Evolutionary conservation across 2,888 invertebrate genomes (phyloP), one percentile per base, ranked within the genome.

Genomic region (Oxycera nigricornis): DNA sequence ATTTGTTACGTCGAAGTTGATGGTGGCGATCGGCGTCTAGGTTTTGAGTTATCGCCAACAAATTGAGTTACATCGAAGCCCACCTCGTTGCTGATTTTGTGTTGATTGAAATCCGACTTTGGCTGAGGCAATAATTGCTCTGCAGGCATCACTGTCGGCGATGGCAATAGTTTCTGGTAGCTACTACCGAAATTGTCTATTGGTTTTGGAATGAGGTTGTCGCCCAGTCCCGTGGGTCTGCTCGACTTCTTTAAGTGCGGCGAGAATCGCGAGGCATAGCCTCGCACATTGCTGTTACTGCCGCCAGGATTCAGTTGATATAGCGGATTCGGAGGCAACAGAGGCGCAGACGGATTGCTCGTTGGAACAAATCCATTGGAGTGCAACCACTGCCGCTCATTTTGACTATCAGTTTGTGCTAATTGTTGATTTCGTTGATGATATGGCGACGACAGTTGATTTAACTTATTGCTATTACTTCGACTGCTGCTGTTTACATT

Each of bases 321-420:
- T 55, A 35, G 7, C 3, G 70, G 20, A 31, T 14, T 22, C 35
- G 31, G 20, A 35, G 57, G 22, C 39, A 52, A 22, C 30, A 26
- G 22, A 17, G 31, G 72, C 24, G 70, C 11, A 3, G 52, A 11
- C 7, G 35, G 26, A 20, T 57, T 72, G 11, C 30, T 61, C 0
- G 30, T 4, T 9, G 62, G 30, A 22, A 72, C 39, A 59, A 17
- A 72, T 1, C 72, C 72, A 39, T 72, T 72, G 14, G 39, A 35
- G 14, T 22, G 35, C 14, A 22, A 20, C 65, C 30, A 55, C 31
- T 52, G 31, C 24, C 22, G n/a, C 76, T 77, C 76, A 77, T 76
- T 57, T 78, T 78, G 74, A 77, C 78, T 70, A 77, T 80, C 30
- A 73, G 74, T 20, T 65, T 75, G 59, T 77, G 77, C 68, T 73